These are phyloP conservation scores for Gobio gobio DNA, from an alignment of 2,113 vertebrate species.

Conservation along the genomic window DNA sequence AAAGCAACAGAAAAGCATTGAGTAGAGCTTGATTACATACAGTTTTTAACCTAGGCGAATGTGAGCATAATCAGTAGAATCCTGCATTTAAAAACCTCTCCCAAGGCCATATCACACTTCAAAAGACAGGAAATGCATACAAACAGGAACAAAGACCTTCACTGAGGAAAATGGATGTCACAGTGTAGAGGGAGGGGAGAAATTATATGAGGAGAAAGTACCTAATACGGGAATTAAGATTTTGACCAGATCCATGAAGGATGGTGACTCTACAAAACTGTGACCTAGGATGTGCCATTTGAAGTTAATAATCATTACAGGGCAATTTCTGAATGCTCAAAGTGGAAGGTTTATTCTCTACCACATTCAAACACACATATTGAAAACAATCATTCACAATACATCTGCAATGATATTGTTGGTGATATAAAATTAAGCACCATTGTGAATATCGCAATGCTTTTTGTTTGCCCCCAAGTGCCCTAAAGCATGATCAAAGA, in stretches of 20 bases:
- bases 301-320: constrained; percentile 6
- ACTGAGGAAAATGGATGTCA: constrained; percentile 12
- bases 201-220: neutral
- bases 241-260: neutral
- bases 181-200: neutral
- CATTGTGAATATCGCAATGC: neutral
- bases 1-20: neutral
- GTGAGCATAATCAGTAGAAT: neutral
- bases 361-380: neutral
- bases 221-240: constrained; percentile 8
- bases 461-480: neutral
- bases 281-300: neutral
- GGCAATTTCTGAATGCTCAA: neutral
- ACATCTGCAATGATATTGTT: neutral
- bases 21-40: neutral
- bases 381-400: neutral
- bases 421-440: neutral
- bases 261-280: neutral
- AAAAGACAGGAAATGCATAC: constrained; percentile 10
- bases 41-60: neutral
- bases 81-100: constrained; percentile 2
- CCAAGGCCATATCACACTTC: constrained; percentile 25
- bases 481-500: neutral
- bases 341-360: neutral
- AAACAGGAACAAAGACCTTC: constrained; percentile 8